Percentiles rank a stretch among this genome's conserved stretches.
Evolutionary conservation across 1,140 invertebrate species (phyloP).

Genomic region (Belonocnema kinseyi): DNA sequence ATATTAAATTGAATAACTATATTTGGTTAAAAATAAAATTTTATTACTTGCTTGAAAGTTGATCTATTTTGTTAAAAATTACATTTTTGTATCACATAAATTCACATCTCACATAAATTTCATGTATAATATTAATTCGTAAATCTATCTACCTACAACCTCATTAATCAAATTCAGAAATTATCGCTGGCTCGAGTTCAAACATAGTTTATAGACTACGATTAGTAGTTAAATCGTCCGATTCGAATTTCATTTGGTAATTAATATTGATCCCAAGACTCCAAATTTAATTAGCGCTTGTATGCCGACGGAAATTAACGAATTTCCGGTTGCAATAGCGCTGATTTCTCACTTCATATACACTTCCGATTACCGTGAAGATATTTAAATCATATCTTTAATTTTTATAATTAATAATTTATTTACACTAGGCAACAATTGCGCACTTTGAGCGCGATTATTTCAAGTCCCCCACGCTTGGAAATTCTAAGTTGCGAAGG

Average conservation of each 20-base stretch:
- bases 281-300: conserved; percentile 16
- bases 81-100: too few relatives aligned
- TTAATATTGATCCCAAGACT: conserved; percentile 19
- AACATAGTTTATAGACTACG: conserved; percentile 32
- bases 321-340: conserved; percentile 9
- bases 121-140: too few relatives aligned
- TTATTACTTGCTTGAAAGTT: too few relatives aligned
- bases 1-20: too few relatives aligned
- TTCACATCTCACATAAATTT: too few relatives aligned
- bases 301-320: neutral
- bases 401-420: neutral
- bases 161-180: neutral
- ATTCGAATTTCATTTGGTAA: neutral
- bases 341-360: conserved; percentile 6
- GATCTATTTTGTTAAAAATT: too few relatives aligned
- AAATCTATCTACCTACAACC: too few relatives aligned
- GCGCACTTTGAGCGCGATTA: too few relatives aligned
- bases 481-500: too few relatives aligned
- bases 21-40: too few relatives aligned
- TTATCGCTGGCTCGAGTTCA: neutral
- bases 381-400: neutral
- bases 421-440: neutral
- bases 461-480: too few relatives aligned
- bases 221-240: conserved; percentile 21
- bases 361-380: neutral